phyloP scores from a whole-genome alignment of 2,113 vertebrate species.

The Barnardius zonarius region DNA sequence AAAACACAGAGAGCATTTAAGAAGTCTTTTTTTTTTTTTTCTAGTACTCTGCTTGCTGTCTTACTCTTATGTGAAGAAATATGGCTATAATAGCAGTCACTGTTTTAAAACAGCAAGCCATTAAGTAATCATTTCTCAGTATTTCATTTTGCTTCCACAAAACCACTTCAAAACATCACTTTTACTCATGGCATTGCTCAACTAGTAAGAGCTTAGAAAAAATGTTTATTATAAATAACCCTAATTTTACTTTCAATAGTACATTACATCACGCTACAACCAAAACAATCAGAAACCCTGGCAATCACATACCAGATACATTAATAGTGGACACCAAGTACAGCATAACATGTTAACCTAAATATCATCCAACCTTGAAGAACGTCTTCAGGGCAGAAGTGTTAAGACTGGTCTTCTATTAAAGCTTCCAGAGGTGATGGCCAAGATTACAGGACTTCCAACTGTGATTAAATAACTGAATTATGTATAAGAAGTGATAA shows the following conservation, averaged over 20 bases:
- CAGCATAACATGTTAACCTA: not conserved
- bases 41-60: not conserved
- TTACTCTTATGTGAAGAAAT: not conserved
- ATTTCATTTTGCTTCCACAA: slow-evolving; percentile 8
- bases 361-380: not conserved
- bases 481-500: not conserved
- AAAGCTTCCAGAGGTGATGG: not conserved
- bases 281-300: not conserved
- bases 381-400: not conserved
- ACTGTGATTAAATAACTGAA: not conserved
- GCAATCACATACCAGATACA: not conserved
- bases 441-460: not conserved
- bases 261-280: not conserved
- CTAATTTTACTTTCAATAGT: not conserved
- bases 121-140: not conserved
- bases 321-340: not conserved
- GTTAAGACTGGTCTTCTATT: not conserved
- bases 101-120: not conserved
- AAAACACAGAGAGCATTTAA: not conserved
- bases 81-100: not conserved
- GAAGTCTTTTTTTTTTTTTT: not conserved
- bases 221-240: not conserved
- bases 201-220: not conserved
- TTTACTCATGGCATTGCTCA: not conserved
- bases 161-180: slow-evolving; percentile 23